Evolutionary conservation across 1,140 invertebrate genomes (phyloP).

Genomic region (Macrotrachela quadricornifera): DNA sequence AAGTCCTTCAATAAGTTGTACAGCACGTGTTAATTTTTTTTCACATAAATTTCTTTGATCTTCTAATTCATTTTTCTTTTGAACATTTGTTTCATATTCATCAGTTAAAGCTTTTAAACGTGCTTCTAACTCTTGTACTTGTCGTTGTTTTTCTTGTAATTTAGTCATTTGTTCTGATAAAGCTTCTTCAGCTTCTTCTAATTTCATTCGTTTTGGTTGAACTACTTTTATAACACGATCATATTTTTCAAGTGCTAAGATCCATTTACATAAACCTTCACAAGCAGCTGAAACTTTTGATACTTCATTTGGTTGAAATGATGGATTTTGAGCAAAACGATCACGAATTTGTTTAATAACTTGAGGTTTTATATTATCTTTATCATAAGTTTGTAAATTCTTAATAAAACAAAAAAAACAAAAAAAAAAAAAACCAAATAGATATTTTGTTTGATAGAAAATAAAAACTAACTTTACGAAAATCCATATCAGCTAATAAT

Average conservation of each 20-base stretch:
- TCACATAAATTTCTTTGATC: constrained; percentile 27
- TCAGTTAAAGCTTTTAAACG: constrained; percentile 23
- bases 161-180: constrained; percentile 21
- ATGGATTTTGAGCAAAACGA: constrained; percentile 24
- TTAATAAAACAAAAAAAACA: constrained; percentile 16
- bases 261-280: constrained; percentile 31
- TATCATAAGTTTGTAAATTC: constrained; percentile 39
- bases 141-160: constrained; percentile 21
- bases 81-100: constrained; percentile 9
- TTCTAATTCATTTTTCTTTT: constrained; percentile 30
- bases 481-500: constrained; percentile 14
- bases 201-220: constrained; percentile 23
- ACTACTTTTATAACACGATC: constrained; percentile 29
- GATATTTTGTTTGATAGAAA: background rate
- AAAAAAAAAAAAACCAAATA: background rate
- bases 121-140: constrained; percentile 23
- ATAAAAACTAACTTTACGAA: background rate
- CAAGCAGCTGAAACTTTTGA: constrained; percentile 29
- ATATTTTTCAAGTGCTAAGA: constrained; percentile 26
- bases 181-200: constrained; percentile 19
- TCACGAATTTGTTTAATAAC: constrained; percentile 26
- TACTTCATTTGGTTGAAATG: constrained; percentile 28
- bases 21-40: constrained; percentile 27
- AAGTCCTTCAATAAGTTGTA: constrained; percentile 28
- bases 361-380: constrained; percentile 43